Percentiles rank a stretch among this genome's conserved stretches.
Conservation (phyloP, 64 coral and sea anemone genomes). For the Orbicella faveolata region DNA sequence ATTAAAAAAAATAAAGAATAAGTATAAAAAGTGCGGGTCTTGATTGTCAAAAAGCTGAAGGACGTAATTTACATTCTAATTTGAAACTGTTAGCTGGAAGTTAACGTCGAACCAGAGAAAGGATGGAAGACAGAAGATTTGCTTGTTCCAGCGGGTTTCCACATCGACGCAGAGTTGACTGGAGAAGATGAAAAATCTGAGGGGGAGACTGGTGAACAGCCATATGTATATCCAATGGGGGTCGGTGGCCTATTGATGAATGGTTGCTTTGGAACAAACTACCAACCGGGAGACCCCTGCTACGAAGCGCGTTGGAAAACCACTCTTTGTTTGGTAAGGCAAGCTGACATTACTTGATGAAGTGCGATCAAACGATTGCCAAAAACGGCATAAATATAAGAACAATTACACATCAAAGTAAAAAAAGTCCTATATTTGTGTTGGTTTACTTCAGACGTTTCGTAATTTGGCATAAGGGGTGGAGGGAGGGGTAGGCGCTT, state of each 20-base stretch:
- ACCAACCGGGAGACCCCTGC: neutral
- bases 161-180: neutral
- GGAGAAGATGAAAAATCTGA: neutral
- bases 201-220: neutral
- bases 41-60: no score
- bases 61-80: no score
- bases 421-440: no score
- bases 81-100: neutral
- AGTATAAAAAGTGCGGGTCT: no score
- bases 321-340: neutral
- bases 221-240: neutral
- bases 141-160: neutral
- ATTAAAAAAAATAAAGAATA: no score
- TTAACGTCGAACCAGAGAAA: neutral
- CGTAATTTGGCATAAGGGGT: no score
- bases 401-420: no score
- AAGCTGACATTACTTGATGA: no score
- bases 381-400: no score
- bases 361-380: no score
- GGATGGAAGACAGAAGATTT: neutral
- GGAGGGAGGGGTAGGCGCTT: no score
- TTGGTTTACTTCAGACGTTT: no score
- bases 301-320: neutral
- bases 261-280: neutral
- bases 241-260: neutral